phyloP scores from a whole-genome alignment of 2,797 vertebrate genomes.

The Pristis pectinata region DNA sequence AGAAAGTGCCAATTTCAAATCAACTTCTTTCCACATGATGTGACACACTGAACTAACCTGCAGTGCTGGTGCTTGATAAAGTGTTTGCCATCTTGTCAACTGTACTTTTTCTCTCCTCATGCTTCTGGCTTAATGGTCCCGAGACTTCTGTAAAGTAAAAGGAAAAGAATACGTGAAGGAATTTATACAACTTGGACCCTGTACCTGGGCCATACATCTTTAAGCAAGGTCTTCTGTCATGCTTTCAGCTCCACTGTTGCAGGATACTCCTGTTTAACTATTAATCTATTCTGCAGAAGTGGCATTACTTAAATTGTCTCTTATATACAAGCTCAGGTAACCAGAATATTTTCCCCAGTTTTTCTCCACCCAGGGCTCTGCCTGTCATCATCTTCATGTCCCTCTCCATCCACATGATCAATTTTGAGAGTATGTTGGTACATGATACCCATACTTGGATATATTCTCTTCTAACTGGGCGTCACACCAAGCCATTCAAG shows the following conservation, averaged over 20 bases:
- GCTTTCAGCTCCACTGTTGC: not conserved
- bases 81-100: constrained; percentile 38
- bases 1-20: not conserved
- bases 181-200: not conserved
- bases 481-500: not conserved
- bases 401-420: not conserved
- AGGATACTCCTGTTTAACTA: not conserved
- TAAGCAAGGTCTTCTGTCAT: not conserved
- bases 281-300: not conserved
- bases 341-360: not conserved
- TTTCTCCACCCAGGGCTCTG: too few relatives aligned
- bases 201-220: not conserved
- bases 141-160: constrained; percentile 37
- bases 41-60: constrained; percentile 48
- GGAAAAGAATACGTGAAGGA: not conserved
- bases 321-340: not conserved
- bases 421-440: not conserved
- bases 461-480: not conserved
- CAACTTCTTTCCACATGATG: not conserved
- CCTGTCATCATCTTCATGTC: too few relatives aligned
- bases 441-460: not conserved
- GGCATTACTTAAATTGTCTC: not conserved
- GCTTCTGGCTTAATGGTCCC: constrained; percentile 1
- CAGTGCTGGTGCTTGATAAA: constrained; percentile 45
- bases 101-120: not conserved